Base-by-base conservation (phyloP, 2,797 vertebrate genomes). In the Psittacula echo region DNA sequence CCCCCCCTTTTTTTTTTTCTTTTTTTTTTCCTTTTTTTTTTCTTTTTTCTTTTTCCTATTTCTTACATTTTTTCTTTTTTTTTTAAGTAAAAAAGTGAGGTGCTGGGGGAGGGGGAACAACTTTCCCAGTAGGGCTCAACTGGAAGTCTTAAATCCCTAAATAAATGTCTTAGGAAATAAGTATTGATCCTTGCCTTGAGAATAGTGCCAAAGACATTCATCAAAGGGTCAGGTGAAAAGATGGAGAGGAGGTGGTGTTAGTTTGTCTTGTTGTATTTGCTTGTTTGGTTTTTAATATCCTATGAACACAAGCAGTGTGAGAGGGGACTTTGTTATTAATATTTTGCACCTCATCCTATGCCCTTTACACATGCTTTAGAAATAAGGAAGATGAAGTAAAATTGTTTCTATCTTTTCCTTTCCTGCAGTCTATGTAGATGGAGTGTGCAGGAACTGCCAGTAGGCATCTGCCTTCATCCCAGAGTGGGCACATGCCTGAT, bases 101-200 rank as follows among this genome's bases (percentile, higher is more conserved):
- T 3, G 3, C 19, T 17, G 41, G 39, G 13, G 48, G 7, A 18
- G 5, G 10, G 14, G 24, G 12, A 32, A 32, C 51, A 71, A 48
- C 13, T 65, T 66, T 83, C 85, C 47, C 68, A 61, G 29, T 48
- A 83, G 30, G 78, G 78, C 80, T 96, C 54, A 89, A 58, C 39
- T 90, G 72, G 44, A 96, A 87, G 53, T 70, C 56, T 95, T 90
- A 96, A 96, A 96, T 95, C 65, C 32, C 68, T 93, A 95, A 96
- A 95, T 90, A 93, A 96, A 94, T 96, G 75, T 85, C 89, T 95
- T 80, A 27, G 66, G 92, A 97, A 97, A 94, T 89, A 80, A 66
- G 26, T 96, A 97, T 96, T 96, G 96, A 97, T 97, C 79, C 45
- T 95, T 90, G 44, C 29, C 67, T 94, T 50, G 32, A 94, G 81